Evolutionary conservation across 2,113 vertebrate species (phyloP).

Genomic region (Calidris pygmaea): DNA sequence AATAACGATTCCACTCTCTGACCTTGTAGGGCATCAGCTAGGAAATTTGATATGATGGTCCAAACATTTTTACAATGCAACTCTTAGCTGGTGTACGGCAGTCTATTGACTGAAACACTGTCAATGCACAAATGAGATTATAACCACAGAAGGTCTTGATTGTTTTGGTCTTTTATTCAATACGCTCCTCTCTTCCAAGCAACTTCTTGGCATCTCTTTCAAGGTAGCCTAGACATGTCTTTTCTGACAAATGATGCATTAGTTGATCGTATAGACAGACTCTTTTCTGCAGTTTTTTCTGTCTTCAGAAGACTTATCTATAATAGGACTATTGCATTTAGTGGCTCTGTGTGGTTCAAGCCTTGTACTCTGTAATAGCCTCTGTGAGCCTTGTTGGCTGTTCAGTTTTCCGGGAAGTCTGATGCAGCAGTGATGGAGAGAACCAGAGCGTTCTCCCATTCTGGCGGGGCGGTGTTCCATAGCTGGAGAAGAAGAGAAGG

Average conservation of each 20-base stretch:
- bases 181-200: neutral
- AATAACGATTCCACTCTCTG: slow-evolving; percentile 20
- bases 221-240: neutral
- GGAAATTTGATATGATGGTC: slow-evolving; percentile 23
- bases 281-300: neutral
- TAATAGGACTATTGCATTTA: neutral
- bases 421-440: neutral
- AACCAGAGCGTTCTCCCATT: neutral
- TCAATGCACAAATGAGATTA: slow-evolving; percentile 60
- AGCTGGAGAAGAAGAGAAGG: neutral
- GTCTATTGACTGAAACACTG: slow-evolving; percentile 55
- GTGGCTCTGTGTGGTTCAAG: neutral
- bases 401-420: neutral
- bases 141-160: slow-evolving; percentile 29
- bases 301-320: neutral
- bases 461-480: neutral
- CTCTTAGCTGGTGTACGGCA: slow-evolving; percentile 11
- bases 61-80: slow-evolving; percentile 34
- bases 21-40: slow-evolving; percentile 46
- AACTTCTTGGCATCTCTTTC: neutral
- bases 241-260: neutral
- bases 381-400: neutral
- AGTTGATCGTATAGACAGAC: neutral
- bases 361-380: neutral
- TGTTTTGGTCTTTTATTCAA: slow-evolving; percentile 54